A percentile compares a stretch with the other conserved stretches of the same genome.
Conservation (phyloP, 1,140 invertebrate species). For the Drosophila watanabei region DNA sequence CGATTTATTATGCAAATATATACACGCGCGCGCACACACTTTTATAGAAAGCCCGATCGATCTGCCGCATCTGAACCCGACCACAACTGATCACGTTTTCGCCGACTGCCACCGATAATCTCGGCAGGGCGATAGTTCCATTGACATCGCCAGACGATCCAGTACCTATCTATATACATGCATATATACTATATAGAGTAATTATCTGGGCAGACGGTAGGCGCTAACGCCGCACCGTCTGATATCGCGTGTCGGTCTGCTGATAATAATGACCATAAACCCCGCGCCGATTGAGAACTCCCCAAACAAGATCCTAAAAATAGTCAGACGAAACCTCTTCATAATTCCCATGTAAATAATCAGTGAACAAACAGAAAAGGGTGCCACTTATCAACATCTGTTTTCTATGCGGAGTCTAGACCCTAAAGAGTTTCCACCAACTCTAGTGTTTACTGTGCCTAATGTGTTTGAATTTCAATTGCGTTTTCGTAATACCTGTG, state of each 20-base stretch:
- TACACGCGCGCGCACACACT: conserved; percentile 30
- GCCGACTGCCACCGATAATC: conserved; percentile 59
- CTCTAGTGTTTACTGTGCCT: conserved; percentile 46
- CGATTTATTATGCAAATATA: conserved; percentile 79
- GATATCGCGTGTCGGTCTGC: conserved; percentile 41
- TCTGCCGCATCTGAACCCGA: conserved; percentile 37
- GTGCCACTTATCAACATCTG: conserved; percentile 38
- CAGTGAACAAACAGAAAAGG: conserved; percentile 46
- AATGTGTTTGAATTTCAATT: conserved; percentile 45
- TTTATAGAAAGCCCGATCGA: conserved; percentile 57
- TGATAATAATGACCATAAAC: conserved; percentile 34
- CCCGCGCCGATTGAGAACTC: conserved; percentile 24
- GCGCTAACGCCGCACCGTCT: conserved; percentile 38
- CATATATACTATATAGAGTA: conserved; percentile 7
- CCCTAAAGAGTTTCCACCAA: conserved; percentile 4
- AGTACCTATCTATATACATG: conserved; percentile 9
- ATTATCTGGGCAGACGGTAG: conserved; percentile 22
- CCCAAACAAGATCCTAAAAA: conserved; percentile 50
- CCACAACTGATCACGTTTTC: conserved; percentile 75
- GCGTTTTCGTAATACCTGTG: conserved; percentile 33
- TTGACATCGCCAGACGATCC: conserved; percentile 54
- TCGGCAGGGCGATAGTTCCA: conserved; percentile 46
- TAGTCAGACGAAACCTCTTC: conserved; percentile 40
- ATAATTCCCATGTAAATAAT: conserved; percentile 55
- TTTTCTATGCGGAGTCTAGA: conserved; percentile 5